These are phyloP conservation scores for Coreoperca whiteheadi DNA, from an alignment of 2,113 vertebrate genomes.

Conservation along the genomic window DNA sequence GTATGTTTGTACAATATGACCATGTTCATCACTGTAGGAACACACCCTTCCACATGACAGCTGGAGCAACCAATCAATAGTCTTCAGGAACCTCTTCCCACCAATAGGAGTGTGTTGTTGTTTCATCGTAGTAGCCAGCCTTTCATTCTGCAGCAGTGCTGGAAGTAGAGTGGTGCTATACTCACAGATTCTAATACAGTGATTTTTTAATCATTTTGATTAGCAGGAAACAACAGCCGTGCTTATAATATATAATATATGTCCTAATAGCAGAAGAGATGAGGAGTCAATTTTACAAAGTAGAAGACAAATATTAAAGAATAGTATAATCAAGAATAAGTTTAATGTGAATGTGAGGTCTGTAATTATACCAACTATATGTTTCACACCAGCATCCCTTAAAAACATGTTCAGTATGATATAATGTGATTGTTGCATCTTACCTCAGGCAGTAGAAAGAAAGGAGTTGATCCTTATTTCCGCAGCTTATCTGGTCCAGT, in stretches of 20 bases:
- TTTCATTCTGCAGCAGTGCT: slow-evolving; percentile 56
- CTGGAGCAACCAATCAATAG: slow-evolving; percentile 39
- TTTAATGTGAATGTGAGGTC: not conserved
- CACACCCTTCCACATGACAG: slow-evolving; percentile 39
- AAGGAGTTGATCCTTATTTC: slow-evolving; percentile 9
- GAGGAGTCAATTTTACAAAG: not conserved
- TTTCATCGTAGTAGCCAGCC: slow-evolving; percentile 56
- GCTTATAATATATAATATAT: no score
- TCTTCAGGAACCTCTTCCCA: slow-evolving; percentile 20
- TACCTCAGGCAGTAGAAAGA: slow-evolving; percentile 54
- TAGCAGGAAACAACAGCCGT: not conserved
- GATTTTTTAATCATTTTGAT: not conserved
- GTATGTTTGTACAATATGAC: slow-evolving; percentile 48
- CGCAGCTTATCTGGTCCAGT: slow-evolving; percentile 32
- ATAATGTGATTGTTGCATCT: slow-evolving; percentile 33
- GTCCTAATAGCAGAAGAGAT: not conserved
- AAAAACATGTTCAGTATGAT: not conserved
- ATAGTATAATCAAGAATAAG: not conserved
- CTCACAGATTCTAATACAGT: slow-evolving; percentile 19
- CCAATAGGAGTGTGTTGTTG: slow-evolving; percentile 57
- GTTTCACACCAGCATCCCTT: not conserved
- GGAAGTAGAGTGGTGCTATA: slow-evolving; percentile 19
- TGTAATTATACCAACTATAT: not conserved
- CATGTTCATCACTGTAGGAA: slow-evolving; percentile 17
- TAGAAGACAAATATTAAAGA: not conserved